Conservation (phyloP, 2,888 invertebrate genomes). For the Tridacna crocea region DNA sequence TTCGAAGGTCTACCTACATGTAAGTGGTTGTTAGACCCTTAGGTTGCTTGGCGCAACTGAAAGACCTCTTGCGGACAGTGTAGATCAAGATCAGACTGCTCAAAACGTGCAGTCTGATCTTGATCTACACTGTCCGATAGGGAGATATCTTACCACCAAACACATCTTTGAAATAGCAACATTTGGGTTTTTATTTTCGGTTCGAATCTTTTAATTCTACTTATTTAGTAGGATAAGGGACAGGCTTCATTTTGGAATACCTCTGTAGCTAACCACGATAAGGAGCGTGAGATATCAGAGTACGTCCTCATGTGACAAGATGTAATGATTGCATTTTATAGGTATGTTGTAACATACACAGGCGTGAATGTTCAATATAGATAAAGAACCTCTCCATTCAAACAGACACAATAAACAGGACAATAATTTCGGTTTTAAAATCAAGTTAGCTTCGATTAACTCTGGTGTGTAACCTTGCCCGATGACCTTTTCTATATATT, state of each 20-base stretch:
- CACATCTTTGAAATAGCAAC: too few relatives aligned
- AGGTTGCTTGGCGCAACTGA: too few relatives aligned
- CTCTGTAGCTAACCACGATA: background rate
- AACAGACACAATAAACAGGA: constrained; percentile 20
- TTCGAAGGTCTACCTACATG: background rate
- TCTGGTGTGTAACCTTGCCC: background rate
- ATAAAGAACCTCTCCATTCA: constrained; percentile 16
- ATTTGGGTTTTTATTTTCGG: too few relatives aligned
- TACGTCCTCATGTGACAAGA: constrained; percentile 18
- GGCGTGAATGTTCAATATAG: constrained; percentile 7
- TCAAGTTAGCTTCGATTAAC: constrained; percentile 19
- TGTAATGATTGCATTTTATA: constrained; percentile 23
- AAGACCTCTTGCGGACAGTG: too few relatives aligned
- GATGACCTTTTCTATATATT: too few relatives aligned
- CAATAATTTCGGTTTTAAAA: constrained; percentile 18
- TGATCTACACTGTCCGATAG: too few relatives aligned
- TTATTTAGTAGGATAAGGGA: too few relatives aligned
- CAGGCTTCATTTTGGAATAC: constrained; percentile 21
- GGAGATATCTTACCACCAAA: too few relatives aligned
- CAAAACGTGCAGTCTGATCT: too few relatives aligned
- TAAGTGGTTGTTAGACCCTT: too few relatives aligned
- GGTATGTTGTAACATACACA: constrained; percentile 14
- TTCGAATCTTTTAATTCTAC: too few relatives aligned
- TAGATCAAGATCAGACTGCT: too few relatives aligned
- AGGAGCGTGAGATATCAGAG: constrained; percentile 14